Evolutionary conservation across 2,113 vertebrate genomes (phyloP).

Genomic region (Chaetorhynchus papuensis): DNA sequence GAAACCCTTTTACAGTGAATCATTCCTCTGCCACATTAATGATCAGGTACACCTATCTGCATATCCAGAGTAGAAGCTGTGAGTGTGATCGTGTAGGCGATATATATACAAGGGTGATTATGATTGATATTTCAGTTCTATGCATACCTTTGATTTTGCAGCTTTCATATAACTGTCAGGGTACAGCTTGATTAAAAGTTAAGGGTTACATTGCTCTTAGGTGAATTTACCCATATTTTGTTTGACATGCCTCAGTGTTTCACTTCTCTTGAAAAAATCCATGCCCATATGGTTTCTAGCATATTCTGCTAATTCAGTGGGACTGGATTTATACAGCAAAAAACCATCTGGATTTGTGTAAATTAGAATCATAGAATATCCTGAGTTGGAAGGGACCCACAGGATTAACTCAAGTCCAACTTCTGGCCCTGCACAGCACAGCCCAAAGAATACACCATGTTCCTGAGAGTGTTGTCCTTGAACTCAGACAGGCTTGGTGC

Average conservation of each 20-base stretch:
- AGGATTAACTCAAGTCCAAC: background rate
- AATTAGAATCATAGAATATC: background rate
- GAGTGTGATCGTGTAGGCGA: background rate
- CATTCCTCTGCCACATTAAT: background rate
- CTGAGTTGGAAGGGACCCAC: background rate
- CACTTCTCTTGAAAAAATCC: background rate
- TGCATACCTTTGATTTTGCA: background rate
- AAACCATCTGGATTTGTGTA: background rate
- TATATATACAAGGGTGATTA: background rate
- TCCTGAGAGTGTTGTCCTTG: background rate
- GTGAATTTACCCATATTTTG: background rate
- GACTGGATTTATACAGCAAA: background rate
- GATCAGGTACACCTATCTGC: background rate
- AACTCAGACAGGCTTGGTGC: background rate
- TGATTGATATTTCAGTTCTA: background rate
- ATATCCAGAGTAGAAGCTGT: background rate
- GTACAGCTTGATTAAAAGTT: background rate
- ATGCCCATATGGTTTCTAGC: background rate
- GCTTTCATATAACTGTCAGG: background rate
- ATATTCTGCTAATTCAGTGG: background rate
- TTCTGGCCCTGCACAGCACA: background rate
- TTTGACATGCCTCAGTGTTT: background rate
- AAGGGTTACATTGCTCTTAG: background rate
- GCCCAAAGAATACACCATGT: fast-evolving
- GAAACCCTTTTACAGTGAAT: background rate